Conservation (phyloP, 2,797 vertebrate genomes). For the Pteropus rufus region DNA sequence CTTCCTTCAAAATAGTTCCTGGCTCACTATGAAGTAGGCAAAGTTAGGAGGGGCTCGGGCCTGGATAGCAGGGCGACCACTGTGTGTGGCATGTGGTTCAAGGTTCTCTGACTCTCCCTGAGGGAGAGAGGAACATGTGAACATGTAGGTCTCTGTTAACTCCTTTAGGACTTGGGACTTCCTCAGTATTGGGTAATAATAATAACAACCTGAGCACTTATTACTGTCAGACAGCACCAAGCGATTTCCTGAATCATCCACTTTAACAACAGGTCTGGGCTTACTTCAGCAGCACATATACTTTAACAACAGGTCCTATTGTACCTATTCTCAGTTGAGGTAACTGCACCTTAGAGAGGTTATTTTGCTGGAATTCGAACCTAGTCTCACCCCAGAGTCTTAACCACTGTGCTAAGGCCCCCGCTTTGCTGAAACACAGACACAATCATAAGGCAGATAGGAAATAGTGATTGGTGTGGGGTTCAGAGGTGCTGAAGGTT, state of each 20-base stretch:
- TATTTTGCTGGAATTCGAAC: constrained; percentile 44
- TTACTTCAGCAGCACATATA: too few species aligned
- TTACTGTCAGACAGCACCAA: constrained; percentile 5
- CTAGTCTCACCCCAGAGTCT: neutral
- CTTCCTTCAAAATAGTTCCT: neutral
- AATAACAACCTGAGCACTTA: neutral
- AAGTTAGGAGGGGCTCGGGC: neutral
- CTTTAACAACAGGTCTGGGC: neutral
- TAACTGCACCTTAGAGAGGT: neutral
- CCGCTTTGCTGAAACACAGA: neutral
- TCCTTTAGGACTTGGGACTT: neutral
- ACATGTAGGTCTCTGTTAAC: neutral
- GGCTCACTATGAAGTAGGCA: neutral
- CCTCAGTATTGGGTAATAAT: neutral
- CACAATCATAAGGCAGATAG: neutral
- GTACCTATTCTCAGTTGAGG: neutral
- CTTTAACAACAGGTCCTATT: neutral
- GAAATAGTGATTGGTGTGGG: neutral
- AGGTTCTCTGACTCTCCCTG: neutral
- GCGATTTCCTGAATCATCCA: neutral
- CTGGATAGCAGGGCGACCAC: neutral
- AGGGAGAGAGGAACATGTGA: neutral
- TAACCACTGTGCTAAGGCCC: neutral
- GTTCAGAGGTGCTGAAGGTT: neutral
- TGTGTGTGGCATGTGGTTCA: neutral